These are phyloP conservation scores for Geodia barretti DNA, from an alignment of 37 sponge, comb jelly and placozoan species.

Conservation along the genomic window DNA sequence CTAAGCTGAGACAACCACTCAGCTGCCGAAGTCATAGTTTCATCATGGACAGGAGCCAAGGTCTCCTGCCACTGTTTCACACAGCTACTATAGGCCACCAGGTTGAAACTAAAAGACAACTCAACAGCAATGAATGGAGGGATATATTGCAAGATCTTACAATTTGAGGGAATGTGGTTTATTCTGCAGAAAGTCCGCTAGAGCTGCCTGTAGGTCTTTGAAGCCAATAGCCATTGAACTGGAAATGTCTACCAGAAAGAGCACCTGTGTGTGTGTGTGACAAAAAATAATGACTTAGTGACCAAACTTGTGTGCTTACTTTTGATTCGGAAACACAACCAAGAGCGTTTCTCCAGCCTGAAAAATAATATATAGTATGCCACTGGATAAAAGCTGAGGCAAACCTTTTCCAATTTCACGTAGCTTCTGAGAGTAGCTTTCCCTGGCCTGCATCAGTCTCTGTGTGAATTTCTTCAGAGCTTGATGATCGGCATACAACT, in stretches of 20 bases:
- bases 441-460: not conserved
- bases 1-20: constrained; percentile 22
- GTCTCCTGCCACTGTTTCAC: constrained; percentile 15
- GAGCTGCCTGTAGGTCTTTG: constrained; percentile 6
- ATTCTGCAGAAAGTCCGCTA: not conserved
- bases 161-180: constrained; percentile 10
- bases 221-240: constrained; percentile 29
- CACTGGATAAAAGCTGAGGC: not conserved
- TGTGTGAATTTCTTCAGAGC: constrained; percentile 7
- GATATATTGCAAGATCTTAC: not conserved
- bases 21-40: not conserved
- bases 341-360: constrained; percentile 24
- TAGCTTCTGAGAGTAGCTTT: constrained; percentile 1
- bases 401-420: not conserved
- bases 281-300: not conserved
- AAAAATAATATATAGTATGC: not conserved
- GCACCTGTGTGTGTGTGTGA: not conserved
- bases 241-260: constrained; percentile 47
- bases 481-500: constrained; percentile 4
- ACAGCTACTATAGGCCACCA: constrained; percentile 22
- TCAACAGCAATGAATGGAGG: not conserved
- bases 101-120: constrained; percentile 35
- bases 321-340: constrained; percentile 26
- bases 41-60: not conserved
- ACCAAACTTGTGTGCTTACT: not conserved